Evolutionary conservation across 1,140 invertebrate genomes (phyloP), one percentile per base, ranked within the genome.

Genomic region (Mamestra configurata): DNA sequence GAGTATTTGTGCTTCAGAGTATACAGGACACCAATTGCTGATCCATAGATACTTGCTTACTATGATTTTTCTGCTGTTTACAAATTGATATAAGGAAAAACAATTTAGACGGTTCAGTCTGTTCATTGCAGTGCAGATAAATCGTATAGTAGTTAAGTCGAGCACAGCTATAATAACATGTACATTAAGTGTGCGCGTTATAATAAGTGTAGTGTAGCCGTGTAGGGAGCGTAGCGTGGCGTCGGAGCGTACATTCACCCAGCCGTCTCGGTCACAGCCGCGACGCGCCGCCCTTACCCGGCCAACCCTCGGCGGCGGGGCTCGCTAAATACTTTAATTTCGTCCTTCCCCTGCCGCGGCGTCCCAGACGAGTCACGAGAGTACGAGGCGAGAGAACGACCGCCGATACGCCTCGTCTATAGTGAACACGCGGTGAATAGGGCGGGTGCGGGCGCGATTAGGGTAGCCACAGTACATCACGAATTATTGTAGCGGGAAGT

Each of bases 241-340:
- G 59, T 68, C 51, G 15, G 53, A 59, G 77, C 77, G 82, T 82
- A 70, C 78, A 73, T 84, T 86, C 77, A 84, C 84, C 84, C 80
- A 71, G 18, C 20, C 35, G 75, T 73, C 68, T 66, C 73, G 77
- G 64, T 68, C 75, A 55, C 31, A 68, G 68, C n/a, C 76, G 80
- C 53, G 51, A 57, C 68, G 72, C 77, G 46, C 75, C 81, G 77
- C 79, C 83, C 79, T 83, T 75, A 68, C 82, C 79, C 73, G n/a
- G 73, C 66, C 78, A 79, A 80, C 79, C 79, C 79, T 80, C 55
- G 20, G 70, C 40, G 55, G 57, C 78, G 73, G 78, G 31, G 66
- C 71, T 82, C 61, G 68, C 68, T 82, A 82, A 82, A 82, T 86
- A 81, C 79, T 82, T 82, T 83, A 84, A 82, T 79, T 84, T 84